A percentile compares a stretch with the other conserved stretches of the same genome.
Conservation (phyloP, 2,113 vertebrate genomes). For the Pangasianodon hypophthalmus region DNA sequence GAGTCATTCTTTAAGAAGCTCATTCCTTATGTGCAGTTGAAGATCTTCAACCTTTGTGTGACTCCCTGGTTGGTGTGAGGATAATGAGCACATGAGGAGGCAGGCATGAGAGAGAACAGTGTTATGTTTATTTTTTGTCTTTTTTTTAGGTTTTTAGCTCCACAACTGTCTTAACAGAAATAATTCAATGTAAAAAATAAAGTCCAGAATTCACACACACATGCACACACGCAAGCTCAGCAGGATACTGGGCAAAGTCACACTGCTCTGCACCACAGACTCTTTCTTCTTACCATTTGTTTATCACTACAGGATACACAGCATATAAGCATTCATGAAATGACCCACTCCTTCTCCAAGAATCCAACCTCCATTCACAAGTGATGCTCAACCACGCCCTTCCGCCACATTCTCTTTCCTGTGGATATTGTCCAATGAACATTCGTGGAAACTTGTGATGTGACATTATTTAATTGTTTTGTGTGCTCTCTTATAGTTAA, state of each 20-base stretch:
- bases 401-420: neutral
- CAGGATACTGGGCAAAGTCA: too few species aligned
- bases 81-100: neutral
- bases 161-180: neutral
- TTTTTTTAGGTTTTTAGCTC: neutral
- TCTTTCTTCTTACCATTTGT: neutral
- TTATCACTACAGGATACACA: neutral
- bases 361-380: constrained; percentile 27
- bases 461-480: neutral
- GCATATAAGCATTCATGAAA: neutral
- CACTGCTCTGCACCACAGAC: too few species aligned
- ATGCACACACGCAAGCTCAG: neutral
- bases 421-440: neutral
- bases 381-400: neutral
- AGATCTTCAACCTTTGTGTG: neutral
- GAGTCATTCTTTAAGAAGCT: neutral
- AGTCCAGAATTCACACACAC: neutral
- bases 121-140: neutral
- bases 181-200: neutral
- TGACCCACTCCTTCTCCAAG: neutral
- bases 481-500: neutral
- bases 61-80: neutral
- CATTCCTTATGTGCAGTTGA: neutral
- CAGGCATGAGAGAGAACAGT: neutral
- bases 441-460: neutral